Base-by-base conservation (phyloP, 2,888 invertebrate species). In the Sabellastarte sp. region DNA sequence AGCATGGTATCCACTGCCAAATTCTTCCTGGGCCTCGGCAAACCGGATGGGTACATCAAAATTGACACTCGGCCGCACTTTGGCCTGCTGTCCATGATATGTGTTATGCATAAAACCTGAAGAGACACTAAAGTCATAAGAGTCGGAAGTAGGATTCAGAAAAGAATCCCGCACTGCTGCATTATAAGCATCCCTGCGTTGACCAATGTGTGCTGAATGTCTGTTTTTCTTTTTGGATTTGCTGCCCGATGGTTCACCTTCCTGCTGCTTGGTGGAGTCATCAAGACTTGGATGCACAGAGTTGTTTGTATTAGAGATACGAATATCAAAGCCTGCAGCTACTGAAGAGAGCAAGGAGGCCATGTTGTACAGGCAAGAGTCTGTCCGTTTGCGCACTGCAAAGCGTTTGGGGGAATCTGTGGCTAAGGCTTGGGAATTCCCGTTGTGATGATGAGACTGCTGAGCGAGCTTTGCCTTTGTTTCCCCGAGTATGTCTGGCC, bases 291-390 rank as follows among this genome's bases (percentile, higher is more conserved):
- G n/a, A 20, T 29, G 29, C 1, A 20, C 53, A 2, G 15, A 63
- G 33, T 66, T 71, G 57, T 73, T 70, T 32, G 53, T 53, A 70
- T 93, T 93, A 55, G 93, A 92, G 83, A 93, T 88, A 77, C 94
- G 88, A 60, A 96, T 91, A 87, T 96, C 95, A 80, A 93, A 95
- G 0, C 95, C 96, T 50, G 93, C 91, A n/a, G 76, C 81, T 51
- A 96, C 92, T 31, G 93, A 91, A 2, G 95, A 95, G 77, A 96
- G 85, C 86, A 95, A 88, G 60, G 94, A 91, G 61, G 93, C 93
- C 88, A 95, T 93, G 84, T 94, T 94, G 87, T 92, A 95, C 69
- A 96, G 86, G 50, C 81, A 80, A 51, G 78, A 72, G 90, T 91
- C 86, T 88, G 86, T 85, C 41, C 77, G 75, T 57, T 80, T 78